Base-by-base conservation (phyloP, 64 coral and sea anemone species). In the Pachyseris speciosa region DNA sequence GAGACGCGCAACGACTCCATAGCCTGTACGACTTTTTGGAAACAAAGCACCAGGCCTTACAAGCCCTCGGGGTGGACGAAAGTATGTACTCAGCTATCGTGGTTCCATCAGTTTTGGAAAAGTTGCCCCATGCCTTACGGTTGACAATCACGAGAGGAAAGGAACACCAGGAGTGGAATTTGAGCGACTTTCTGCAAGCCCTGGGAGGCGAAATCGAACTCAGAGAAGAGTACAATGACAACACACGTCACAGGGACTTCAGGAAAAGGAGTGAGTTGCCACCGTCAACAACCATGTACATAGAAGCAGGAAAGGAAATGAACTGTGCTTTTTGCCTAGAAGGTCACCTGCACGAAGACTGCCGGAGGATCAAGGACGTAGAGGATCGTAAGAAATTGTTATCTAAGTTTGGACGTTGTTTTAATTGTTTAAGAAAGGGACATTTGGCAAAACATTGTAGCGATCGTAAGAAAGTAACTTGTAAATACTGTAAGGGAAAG, bases 371-470 rank as follows among this genome's bases (percentile, higher is more conserved):
- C 59, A 85, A 69, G 64, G 40, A 85, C 48, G 37, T 61, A 31
- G 48, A 67, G 3, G 64, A 73, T 19, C 69, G 90, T 75, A 78
- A 61, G 83, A 47, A 84, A 66, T 27, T 92, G 24, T 36, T 86
- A 61, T 4, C 27, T 75, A 75, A 92, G 38, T 92, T 87, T 69
- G 80, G 20, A 65, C 65, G 90, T 86, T 92, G 90, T 26, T 86
- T 68, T 53, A 91, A 57, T 4, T 73, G 75, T 83, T 24, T 83
- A 38, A 69, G 80, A 25, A 83, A 51, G 75, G 75, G 77, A 1
- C 75, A 91, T 50, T 39, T 8, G 19, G 88, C 74, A 24, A 2
- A 41, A 43, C 45, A 90, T 45, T 91, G 75, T 91, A 45, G 43
- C 4, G 11, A 45, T 45, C 11, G 43, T 45, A 45, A 45, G 43